Evolutionary conservation across 2,797 vertebrate genomes (phyloP).

Genomic region (Ctenopoma kingsleyae): DNA sequence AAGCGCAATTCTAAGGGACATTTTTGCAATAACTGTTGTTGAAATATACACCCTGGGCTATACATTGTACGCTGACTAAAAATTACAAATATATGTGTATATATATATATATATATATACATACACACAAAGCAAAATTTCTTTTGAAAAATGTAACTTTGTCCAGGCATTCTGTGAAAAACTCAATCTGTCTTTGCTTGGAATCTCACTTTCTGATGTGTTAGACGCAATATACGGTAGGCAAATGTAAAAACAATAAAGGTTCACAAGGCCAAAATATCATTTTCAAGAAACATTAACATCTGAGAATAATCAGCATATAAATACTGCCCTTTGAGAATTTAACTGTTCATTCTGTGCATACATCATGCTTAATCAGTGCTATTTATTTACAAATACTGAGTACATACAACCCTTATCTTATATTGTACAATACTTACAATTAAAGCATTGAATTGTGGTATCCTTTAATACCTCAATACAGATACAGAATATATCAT

Average conservation of each 20-base stretch:
- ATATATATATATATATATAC: no score
- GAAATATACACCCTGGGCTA: neutral
- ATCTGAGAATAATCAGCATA: conserved; percentile 5
- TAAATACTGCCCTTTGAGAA: conserved; percentile 38
- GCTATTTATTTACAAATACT: conserved; percentile 64
- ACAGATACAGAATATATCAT: conserved; percentile 45
- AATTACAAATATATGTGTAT: no score
- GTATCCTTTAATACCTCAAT: conserved; percentile 39
- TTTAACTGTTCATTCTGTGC: conserved; percentile 7
- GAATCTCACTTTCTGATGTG: neutral
- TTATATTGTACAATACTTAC: conserved; percentile 74
- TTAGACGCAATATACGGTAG: conserved; percentile 3
- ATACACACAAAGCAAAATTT: neutral
- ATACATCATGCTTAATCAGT: conserved; percentile 44
- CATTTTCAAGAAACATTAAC: conserved; percentile 1
- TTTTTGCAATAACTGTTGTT: conserved; percentile 2
- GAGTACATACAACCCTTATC: conserved; percentile 52
- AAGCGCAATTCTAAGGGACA: neutral
- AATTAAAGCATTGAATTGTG: conserved; percentile 43
- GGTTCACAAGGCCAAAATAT: neutral
- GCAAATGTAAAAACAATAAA: conserved; percentile 6
- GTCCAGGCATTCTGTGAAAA: neutral
- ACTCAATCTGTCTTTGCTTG: neutral
- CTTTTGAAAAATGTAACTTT: neutral
- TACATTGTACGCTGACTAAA: neutral